Base-by-base conservation (phyloP, 2,797 vertebrate species). In the Leptatherina wallacei region DNA sequence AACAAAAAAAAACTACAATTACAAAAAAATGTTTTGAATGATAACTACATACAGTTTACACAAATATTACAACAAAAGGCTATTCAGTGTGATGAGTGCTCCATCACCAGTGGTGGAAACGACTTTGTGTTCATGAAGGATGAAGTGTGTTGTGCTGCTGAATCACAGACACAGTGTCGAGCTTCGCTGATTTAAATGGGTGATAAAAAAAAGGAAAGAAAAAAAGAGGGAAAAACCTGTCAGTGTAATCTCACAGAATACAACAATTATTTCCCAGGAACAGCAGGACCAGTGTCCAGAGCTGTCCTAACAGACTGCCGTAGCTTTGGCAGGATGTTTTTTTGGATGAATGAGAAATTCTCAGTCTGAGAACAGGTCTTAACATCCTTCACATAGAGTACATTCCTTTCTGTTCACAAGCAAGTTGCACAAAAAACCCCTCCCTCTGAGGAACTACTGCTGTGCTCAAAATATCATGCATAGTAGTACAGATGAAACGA, bases 401-500 rank as follows among this genome's bases (percentile, higher is more conserved):
- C n/a, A 12, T 73, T 54, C 24, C 29, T 51, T 14, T 69, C 14
- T 61, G 32, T 47, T 63, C 44, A 12, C 11, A n/a, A 52, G 2
- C 22, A 42, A 24, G 12, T 32, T 59, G 3, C 27, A 18, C 12
- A 16, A 35, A 71, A 60, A 14, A 13, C 22, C 62, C 42, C 0
- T 30, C 0, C 36, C 24, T 55, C 40, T 30, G 27, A 47, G 7
- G 4, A 9, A 38, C 35, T 13, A 8, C 4, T 67, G 52, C 60
- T 40, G 33, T 4, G 33, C 49, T 49, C 40, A 12, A 49, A 65
- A 59, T 58, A 51, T 36, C 32, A 30, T 8, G 7, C 18, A n/a
- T 63, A 35, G 47, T 36, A 29, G 3, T 33, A 29, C 29, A 58
- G 44, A 44, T 49, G 35, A 66, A 71, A 54, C 36, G 24, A 57